Conservation (phyloP, 1,140 invertebrate species). For the Drosophila tsacasi region DNA sequence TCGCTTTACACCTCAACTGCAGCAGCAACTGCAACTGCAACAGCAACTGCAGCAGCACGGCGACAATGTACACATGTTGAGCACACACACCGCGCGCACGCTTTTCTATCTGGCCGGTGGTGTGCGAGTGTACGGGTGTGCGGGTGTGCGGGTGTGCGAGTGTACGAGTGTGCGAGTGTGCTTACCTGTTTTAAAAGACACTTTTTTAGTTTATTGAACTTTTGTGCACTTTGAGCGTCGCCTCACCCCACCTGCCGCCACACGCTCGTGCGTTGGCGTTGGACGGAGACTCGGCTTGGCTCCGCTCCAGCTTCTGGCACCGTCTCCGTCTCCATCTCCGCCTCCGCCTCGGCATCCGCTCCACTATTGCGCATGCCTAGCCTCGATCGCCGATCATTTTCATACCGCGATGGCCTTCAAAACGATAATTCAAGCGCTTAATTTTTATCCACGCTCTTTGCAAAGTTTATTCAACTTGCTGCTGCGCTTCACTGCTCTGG, state of each 20-base stretch:
- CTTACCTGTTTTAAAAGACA: slow-evolving; percentile 80
- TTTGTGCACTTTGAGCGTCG: slow-evolving; percentile 75
- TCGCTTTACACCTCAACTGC: slow-evolving; percentile 58
- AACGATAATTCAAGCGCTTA: slow-evolving; percentile 82
- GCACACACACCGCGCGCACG: slow-evolving; percentile 23
- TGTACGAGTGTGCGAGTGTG: slow-evolving; percentile 40
- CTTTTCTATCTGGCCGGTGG: slow-evolving; percentile 19
- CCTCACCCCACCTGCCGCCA: slow-evolving; percentile 34
- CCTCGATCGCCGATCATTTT: slow-evolving; percentile 76
- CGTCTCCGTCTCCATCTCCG: background rate
- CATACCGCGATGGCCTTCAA: slow-evolving; percentile 80
- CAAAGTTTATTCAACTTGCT: slow-evolving; percentile 81
- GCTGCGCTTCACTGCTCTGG: slow-evolving; percentile 20
- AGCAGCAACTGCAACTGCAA: slow-evolving; percentile 8
- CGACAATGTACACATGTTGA: slow-evolving; percentile 43
- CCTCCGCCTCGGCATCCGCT: slow-evolving; percentile 11
- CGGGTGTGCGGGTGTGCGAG: background rate
- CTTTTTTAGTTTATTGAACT: slow-evolving; percentile 81
- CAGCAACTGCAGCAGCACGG: slow-evolving; percentile 5
- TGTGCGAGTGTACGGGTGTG: slow-evolving; percentile 17
- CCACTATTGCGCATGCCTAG: slow-evolving; percentile 77
- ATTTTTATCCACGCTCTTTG: slow-evolving; percentile 77
- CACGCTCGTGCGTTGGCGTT: slow-evolving; percentile 65
- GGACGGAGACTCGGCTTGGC: background rate
- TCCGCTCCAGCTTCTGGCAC: slow-evolving; percentile 13